These are phyloP conservation scores for Microplitis mediator DNA, from an alignment of 1,140 invertebrate genomes.

Conservation along the genomic window DNA sequence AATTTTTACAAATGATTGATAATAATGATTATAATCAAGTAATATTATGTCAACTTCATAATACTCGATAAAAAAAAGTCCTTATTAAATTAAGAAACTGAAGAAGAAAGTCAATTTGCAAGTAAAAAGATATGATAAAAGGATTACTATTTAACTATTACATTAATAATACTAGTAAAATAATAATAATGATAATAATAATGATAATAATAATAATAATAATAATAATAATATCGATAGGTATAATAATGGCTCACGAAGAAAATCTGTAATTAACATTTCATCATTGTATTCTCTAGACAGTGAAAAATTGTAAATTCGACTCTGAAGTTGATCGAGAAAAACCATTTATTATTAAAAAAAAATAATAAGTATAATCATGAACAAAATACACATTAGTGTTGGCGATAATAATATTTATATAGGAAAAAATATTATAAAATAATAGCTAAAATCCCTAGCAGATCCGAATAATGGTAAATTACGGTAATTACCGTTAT, in stretches of 20 bases:
- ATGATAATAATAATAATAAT: background rate
- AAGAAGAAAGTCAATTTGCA: constrained; percentile 37
- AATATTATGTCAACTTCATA: background rate
- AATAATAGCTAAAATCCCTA: too few relatives aligned
- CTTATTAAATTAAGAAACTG: constrained; percentile 16
- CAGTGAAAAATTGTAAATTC: background rate
- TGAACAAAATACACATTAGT: background rate
- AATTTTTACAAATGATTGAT: background rate
- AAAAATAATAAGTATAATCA: background rate
- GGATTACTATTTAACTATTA: background rate
- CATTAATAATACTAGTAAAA: background rate
- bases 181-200: background rate
- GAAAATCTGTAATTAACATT: background rate
- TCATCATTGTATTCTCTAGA: too few relatives aligned
- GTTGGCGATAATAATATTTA: background rate
- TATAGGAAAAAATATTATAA: background rate
- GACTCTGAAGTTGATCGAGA: background rate
- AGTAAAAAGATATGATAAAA: constrained; percentile 20
- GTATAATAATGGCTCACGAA: too few relatives aligned
- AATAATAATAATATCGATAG: too few relatives aligned
- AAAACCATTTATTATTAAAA: background rate
- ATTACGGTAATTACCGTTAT: too few relatives aligned
- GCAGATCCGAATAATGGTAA: too few relatives aligned
- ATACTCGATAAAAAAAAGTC: constrained; percentile 1
- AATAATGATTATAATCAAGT: background rate